Percentiles rank a stretch among this genome's conserved stretches.
Evolutionary conservation across 37 sponge, comb jelly and placozoan species (phyloP).

Genomic region (Diacarnus erythraeanus): DNA sequence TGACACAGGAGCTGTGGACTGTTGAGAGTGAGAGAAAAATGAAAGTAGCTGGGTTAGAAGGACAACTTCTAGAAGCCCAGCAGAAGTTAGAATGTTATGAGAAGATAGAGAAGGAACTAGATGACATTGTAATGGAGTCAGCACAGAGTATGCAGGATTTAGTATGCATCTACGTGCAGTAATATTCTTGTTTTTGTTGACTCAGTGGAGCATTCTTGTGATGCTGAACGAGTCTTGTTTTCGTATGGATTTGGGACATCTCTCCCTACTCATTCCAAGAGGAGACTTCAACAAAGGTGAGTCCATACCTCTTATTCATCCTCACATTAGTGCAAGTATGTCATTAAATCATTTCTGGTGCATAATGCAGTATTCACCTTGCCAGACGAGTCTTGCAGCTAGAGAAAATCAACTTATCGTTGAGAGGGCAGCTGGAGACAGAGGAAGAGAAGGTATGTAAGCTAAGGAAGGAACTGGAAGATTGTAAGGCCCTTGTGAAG

Average conservation of each 20-base stretch:
- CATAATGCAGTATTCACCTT: slow-evolving; percentile 69
- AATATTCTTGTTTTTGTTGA: not conserved
- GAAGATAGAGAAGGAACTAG: slow-evolving; percentile 83
- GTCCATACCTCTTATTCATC: not conserved
- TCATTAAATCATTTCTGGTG: not conserved
- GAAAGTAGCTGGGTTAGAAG: slow-evolving; percentile 49
- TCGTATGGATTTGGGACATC: slow-evolving; percentile 85
- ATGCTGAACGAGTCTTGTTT: slow-evolving; percentile 71
- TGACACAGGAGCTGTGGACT: slow-evolving; percentile 49
- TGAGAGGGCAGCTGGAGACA: slow-evolving; percentile 43
- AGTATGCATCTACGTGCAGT: not conserved
- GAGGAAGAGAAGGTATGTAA: slow-evolving; percentile 12
- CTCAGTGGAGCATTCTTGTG: slow-evolving; percentile 57
- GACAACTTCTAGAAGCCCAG: slow-evolving; percentile 26
- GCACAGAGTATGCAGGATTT: slow-evolving; percentile 66
- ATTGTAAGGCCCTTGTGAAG: slow-evolving; percentile 23
- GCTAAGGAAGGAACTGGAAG: slow-evolving; percentile 40
- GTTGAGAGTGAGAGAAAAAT: slow-evolving; percentile 6
- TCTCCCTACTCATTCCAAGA: slow-evolving; percentile 67
- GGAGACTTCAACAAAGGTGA: slow-evolving; percentile 88
- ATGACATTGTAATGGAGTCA: slow-evolving; percentile 86
- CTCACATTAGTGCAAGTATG: not conserved
- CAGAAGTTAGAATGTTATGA: slow-evolving; percentile 65
- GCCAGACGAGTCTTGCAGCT: slow-evolving; percentile 74
- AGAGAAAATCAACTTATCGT: slow-evolving; percentile 55